These are phyloP conservation scores for Brachionus rubens DNA, from an alignment of 1,140 invertebrate genomes.

Conservation along the genomic window DNA sequence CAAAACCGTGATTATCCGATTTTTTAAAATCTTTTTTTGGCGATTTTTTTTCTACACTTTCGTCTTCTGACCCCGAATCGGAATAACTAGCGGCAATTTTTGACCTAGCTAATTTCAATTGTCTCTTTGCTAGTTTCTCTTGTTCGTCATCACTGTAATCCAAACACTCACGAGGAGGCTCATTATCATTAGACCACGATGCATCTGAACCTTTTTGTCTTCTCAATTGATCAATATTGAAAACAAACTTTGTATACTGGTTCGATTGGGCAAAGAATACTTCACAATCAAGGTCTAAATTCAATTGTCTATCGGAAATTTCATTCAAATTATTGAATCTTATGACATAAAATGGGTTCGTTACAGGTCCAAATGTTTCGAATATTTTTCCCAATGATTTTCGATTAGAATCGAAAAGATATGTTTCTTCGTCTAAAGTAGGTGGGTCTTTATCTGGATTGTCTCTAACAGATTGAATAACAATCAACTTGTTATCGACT, in stretches of 20 bases:
- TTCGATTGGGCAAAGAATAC: conserved; percentile 74
- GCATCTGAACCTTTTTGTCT: conserved; percentile 73
- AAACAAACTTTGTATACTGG: conserved; percentile 71
- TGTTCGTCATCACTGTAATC: conserved; percentile 47
- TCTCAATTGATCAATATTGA: conserved; percentile 67
- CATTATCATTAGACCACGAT: conserved; percentile 76
- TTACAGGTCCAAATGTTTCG: conserved; percentile 81
- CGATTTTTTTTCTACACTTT: conserved; percentile 9
- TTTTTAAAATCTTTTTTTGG: conserved; percentile 3
- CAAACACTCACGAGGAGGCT: conserved; percentile 67
- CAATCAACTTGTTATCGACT: conserved; percentile 29
- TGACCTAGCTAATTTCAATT: neutral
- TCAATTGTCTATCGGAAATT: conserved; percentile 67
- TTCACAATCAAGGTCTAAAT: conserved; percentile 63
- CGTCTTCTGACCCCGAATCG: neutral
- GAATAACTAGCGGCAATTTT: conserved; percentile 18
- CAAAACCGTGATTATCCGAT: neutral
- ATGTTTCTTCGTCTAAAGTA: conserved; percentile 33
- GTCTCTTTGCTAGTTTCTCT: conserved; percentile 14
- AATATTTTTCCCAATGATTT: conserved; percentile 66
- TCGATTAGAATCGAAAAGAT: conserved; percentile 33
- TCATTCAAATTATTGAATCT: conserved; percentile 75
- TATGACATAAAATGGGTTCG: conserved; percentile 74
- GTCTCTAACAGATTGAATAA: neutral
- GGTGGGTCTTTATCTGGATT: conserved; percentile 19